A percentile compares a stretch with the other conserved stretches of the same genome.
These are phyloP conservation scores for Anagrus nilaparvatae DNA, from an alignment of 1,140 invertebrate genomes.

Conservation along the genomic window DNA sequence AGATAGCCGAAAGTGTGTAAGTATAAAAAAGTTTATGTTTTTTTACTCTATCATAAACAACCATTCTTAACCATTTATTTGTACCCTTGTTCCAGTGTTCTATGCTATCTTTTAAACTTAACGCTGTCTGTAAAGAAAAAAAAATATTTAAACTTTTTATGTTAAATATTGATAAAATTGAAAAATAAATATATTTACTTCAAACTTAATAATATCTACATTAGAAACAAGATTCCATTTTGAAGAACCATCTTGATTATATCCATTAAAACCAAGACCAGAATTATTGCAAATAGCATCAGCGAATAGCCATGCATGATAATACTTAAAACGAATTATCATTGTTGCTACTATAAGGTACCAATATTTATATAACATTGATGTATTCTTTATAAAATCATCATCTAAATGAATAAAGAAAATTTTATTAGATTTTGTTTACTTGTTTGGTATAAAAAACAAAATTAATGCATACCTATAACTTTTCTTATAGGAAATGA, in stretches of 20 bases:
- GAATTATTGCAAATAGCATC: conserved; percentile 91
- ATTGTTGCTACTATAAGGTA: conserved; percentile 71
- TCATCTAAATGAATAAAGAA: conserved; percentile 43
- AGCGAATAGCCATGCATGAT: conserved; percentile 90
- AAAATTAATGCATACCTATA: conserved; percentile 41
- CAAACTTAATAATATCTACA: conserved; percentile 79
- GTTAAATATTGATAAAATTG: conserved; percentile 10
- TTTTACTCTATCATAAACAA: conserved; percentile 73
- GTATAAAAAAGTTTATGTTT: conserved; percentile 58
- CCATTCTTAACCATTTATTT: conserved; percentile 75
- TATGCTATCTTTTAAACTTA: conserved; percentile 71
- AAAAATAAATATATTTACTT: conserved; percentile 50
- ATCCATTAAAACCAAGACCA: conserved; percentile 85
- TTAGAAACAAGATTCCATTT: conserved; percentile 87
- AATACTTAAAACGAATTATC: conserved; percentile 83
- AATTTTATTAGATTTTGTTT: neutral
- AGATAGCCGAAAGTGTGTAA: conserved; percentile 82
- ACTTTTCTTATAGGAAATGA: conserved; percentile 52
- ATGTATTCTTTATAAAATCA: conserved; percentile 53
- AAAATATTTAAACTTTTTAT: too few species aligned
- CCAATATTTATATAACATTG: conserved; percentile 56
- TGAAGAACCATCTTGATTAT: conserved; percentile 55
- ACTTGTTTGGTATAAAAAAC: neutral
- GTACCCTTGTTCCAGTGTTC: conserved; percentile 88
- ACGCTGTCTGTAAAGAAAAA: conserved; percentile 50